Percentiles rank a stretch among this genome's conserved stretches.
Evolutionary conservation across 2,113 vertebrate genomes (phyloP).

Genomic region (Hemibates koningsi): DNA sequence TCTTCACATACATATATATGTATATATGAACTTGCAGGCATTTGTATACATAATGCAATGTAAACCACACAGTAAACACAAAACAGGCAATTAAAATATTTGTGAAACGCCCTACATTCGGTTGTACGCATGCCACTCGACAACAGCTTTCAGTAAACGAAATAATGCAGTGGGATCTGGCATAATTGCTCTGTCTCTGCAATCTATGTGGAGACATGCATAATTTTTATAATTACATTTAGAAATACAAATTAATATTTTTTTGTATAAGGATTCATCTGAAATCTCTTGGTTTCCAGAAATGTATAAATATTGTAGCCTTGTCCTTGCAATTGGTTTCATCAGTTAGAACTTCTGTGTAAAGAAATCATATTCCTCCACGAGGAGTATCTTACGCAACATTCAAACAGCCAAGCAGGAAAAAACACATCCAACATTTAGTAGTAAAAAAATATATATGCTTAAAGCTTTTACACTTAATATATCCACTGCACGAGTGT

Average conservation of each 20-base stretch:
- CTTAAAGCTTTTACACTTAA: neutral
- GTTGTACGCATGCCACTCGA: neutral
- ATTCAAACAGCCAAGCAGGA: neutral
- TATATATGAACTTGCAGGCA: neutral
- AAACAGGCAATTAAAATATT: neutral
- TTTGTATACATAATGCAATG: neutral
- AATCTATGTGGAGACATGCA: neutral
- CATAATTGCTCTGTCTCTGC: constrained; percentile 33
- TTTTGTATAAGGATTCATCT: neutral
- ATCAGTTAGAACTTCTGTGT: neutral
- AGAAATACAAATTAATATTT: neutral
- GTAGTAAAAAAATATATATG: neutral
- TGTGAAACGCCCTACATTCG: neutral
- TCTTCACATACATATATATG: neutral
- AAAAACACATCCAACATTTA: neutral
- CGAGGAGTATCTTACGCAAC: neutral
- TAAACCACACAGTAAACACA: neutral
- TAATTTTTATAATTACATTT: neutral
- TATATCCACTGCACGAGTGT: neutral
- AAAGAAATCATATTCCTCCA: neutral
- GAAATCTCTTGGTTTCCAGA: neutral
- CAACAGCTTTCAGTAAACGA: neutral
- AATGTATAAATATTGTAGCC: neutral
- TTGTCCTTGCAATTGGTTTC: neutral
- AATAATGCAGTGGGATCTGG: constrained; percentile 38